Evolutionary conservation across 2,113 vertebrate genomes (phyloP), one percentile per base, ranked within the genome.

Genomic region (Mellivora capensis): DNA sequence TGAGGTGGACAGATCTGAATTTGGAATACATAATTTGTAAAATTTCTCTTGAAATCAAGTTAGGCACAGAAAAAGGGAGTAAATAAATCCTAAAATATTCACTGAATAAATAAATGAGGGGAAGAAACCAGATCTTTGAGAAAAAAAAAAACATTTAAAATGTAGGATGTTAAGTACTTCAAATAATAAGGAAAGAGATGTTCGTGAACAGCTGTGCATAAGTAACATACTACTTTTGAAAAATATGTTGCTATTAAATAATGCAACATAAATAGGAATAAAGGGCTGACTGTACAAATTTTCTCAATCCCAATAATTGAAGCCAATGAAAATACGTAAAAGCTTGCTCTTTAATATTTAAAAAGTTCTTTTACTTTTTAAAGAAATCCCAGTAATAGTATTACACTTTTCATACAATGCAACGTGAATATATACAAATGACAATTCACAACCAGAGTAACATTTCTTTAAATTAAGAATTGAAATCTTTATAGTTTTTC

Each of bases 21-120:
- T 79, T 61, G 85, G 27, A 91, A 96, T 54, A 72, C 5, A 34
- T 27, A 47, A 37, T 31, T 31, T 82, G 14, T 15, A 83, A 87
- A 94, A 57, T 86, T 72, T 86, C n/a, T 42, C 57, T 87, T 54
- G 11, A 97, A 94, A 95, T 62, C n/a, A 90, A 54, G 34, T 52
- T 77, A 61, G 85, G 15, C 11, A 39, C 9, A 93, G 11, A 79
- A 69, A 37, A 62, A 62, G 20, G 15, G n/a, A 54, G 34, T 54
- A 88, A 94, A 91, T 69, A 76, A 89, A 49, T 71, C 11, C 6
- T 29, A 79, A 74, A 72, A 61, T 18, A 62, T 44, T 90, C 57
- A 54, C 15, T 37, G 44, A 87, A 69, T 31, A 85, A 87, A n/a
- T 69, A 76, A 59, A 87, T 84, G 29, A 6, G 8, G 64, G 15